phyloP scores from a whole-genome alignment of 2,888 invertebrate genomes.

The Pemphredon lugubris region DNA sequence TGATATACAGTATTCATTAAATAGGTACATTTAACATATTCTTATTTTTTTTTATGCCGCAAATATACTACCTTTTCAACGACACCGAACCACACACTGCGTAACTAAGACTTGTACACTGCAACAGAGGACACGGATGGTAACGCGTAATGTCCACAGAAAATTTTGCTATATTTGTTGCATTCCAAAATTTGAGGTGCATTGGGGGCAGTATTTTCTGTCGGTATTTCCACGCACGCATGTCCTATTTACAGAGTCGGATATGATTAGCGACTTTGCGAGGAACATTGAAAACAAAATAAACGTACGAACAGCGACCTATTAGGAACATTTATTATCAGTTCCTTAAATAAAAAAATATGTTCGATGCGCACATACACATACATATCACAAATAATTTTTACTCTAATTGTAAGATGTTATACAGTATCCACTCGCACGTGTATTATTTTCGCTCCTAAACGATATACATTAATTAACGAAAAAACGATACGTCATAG shows the following conservation, averaged over 20 bases:
- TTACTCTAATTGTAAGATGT: not conserved
- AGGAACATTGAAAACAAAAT: slow-evolving; percentile 58
- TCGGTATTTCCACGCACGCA: slow-evolving; percentile 24
- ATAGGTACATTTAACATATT: slow-evolving; percentile 65
- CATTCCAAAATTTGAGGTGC: slow-evolving; percentile 10
- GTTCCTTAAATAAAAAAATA: slow-evolving; percentile 34
- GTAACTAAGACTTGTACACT: slow-evolving; percentile 53
- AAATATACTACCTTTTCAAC: slow-evolving; percentile 51
- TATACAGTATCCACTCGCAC: too few species aligned
- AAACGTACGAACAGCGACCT: slow-evolving; percentile 27
- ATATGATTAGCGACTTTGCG: slow-evolving; percentile 58
- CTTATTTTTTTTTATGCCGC: slow-evolving; percentile 46
- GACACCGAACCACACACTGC: slow-evolving; percentile 45
- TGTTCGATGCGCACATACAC: not conserved
- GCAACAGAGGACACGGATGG: slow-evolving; percentile 45
- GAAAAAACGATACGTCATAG: not conserved
- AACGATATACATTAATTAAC: not conserved
- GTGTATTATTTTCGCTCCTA: too few species aligned
- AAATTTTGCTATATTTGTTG: slow-evolving; percentile 7
- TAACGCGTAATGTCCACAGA: slow-evolving; percentile 23
- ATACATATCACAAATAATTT: slow-evolving; percentile 5
- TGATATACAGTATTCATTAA: slow-evolving; percentile 63
- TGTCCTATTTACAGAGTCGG: slow-evolving; percentile 56
- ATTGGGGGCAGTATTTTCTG: too few species aligned
- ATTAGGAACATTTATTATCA: slow-evolving; percentile 52